These are phyloP conservation scores for Leptopilina clavipes DNA, from an alignment of 1,140 invertebrate species.

Conservation along the genomic window DNA sequence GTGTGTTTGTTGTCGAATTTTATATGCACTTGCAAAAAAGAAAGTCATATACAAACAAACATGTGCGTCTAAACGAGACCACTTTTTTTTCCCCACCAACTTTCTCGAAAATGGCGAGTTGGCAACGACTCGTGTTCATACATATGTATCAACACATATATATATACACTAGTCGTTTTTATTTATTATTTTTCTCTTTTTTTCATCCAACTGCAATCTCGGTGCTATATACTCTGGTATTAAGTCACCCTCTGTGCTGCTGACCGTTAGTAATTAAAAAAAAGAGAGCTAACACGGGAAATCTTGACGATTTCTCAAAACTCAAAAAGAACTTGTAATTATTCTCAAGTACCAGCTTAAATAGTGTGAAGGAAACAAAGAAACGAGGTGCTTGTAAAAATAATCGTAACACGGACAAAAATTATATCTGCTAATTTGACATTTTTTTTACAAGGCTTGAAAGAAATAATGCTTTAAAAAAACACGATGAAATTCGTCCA, in stretches of 20 bases:
- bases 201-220: not conserved
- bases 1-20: slow-evolving; percentile 14
- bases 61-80: slow-evolving; percentile 23
- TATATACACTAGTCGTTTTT: too few species aligned
- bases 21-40: slow-evolving; percentile 5
- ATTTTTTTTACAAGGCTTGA: not conserved
- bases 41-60: slow-evolving; percentile 32
- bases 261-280: slow-evolving; percentile 12
- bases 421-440: slow-evolving; percentile 6
- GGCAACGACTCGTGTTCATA: not conserved
- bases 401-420: not conserved
- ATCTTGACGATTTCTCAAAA: slow-evolving; percentile 14
- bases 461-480: not conserved
- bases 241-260: not conserved
- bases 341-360: slow-evolving; percentile 8
- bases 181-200: not conserved
- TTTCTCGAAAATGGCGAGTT: not conserved
- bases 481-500: not conserved
- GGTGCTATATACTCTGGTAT: not conserved
- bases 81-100: not conserved
- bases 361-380: slow-evolving; percentile 8
- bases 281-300: not conserved
- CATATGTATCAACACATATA: not conserved
- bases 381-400: slow-evolving; percentile 7
- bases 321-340: slow-evolving; percentile 1